Conservation (phyloP, 2,113 vertebrate species). For the Caloenas nicobarica region DNA sequence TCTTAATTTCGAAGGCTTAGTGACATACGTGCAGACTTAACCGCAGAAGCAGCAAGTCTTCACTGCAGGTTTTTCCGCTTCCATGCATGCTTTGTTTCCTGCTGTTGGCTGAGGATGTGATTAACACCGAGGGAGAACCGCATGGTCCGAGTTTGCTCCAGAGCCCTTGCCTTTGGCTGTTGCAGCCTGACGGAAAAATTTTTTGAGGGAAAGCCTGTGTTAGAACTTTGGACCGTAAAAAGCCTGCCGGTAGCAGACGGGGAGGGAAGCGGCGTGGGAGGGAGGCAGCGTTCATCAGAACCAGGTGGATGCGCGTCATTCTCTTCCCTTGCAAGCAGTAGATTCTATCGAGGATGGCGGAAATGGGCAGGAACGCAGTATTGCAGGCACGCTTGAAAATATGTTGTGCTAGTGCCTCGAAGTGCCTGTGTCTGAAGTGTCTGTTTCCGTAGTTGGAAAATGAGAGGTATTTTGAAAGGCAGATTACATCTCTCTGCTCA, state of each 20-base stretch:
- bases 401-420: not conserved
- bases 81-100: not conserved
- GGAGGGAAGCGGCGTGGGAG: not conserved
- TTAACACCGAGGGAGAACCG: not conserved
- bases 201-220: not conserved
- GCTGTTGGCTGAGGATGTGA: too few relatives aligned
- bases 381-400: not conserved
- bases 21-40: rapidly evolving
- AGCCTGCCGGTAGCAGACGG: not conserved
- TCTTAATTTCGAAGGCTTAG: not conserved
- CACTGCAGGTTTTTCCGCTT: not conserved
- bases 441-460: not conserved
- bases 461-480: not conserved
- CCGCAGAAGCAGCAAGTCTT: not conserved
- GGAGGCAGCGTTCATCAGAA: not conserved
- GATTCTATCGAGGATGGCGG: not conserved
- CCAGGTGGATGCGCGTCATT: not conserved
- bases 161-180: too few relatives aligned
- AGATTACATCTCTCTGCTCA: not conserved
- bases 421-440: too few relatives aligned
- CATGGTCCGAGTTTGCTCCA: too few relatives aligned
- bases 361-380: not conserved
- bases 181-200: rapidly evolving
- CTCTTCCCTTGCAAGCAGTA: not conserved
- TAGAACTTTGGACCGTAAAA: not conserved